These are phyloP conservation scores for Melieria omissa DNA, from an alignment of 2,888 invertebrate species.

Conservation along the genomic window DNA sequence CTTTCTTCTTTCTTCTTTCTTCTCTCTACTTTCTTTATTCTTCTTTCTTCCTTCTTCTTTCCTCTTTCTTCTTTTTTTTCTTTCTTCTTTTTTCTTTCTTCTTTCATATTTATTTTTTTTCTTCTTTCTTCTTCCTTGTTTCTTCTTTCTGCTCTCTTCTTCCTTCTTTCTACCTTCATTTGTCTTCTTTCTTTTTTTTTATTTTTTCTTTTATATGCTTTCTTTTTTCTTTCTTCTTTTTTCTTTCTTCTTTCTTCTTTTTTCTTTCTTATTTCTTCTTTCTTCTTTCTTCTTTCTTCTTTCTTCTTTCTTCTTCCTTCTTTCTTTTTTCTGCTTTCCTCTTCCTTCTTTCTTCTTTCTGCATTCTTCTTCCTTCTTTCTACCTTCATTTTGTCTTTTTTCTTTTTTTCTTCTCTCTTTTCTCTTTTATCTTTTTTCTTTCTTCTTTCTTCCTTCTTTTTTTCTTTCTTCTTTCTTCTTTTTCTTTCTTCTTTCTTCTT, in stretches of 20 bases:
- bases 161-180: not conserved
- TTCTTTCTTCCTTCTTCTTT: not conserved
- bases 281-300: not conserved
- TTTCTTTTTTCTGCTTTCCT: not conserved
- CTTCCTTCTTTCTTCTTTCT: not conserved
- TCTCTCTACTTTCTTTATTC: not conserved
- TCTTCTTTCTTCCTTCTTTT: not conserved
- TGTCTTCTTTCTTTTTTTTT: not conserved
- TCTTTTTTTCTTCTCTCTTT: not conserved
- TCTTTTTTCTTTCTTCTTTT: not conserved
- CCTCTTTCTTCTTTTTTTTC: not conserved
- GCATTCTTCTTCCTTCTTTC: not conserved
- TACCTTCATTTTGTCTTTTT: not conserved
- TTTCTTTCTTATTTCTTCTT: not conserved
- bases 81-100: not conserved
- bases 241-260: not conserved
- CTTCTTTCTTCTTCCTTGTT: not conserved
- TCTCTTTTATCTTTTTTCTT: not conserved
- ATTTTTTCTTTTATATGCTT: not conserved
- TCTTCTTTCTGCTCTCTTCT: slow-evolving; percentile 1
- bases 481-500: not conserved
- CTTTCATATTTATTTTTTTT: not conserved
- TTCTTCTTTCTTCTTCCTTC: not conserved
- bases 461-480: not conserved
- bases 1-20: not conserved